phyloP scores from a whole-genome alignment of 1,140 invertebrate species.

The Calliphora vicina region DNA sequence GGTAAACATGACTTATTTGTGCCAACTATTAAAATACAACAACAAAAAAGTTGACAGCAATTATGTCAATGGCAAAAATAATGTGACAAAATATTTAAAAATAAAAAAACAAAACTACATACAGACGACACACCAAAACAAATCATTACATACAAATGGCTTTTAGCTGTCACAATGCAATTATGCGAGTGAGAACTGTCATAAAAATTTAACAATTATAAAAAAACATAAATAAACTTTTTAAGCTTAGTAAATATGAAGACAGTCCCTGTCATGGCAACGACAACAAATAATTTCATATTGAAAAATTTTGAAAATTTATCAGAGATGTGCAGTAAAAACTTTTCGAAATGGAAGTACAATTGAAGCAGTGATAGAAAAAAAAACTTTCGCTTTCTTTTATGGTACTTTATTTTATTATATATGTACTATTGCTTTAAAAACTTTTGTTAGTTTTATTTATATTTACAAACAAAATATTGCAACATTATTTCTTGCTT shows the following conservation, averaged over 20 bases:
- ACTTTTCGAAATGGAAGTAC: no score
- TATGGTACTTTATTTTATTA: no score
- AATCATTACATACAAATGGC: not conserved
- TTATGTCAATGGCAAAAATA: not conserved
- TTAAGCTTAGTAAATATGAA: not conserved
- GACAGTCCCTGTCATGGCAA: no score
- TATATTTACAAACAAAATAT: no score
- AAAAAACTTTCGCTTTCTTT: no score
- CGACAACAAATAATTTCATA: no score
- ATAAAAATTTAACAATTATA: not conserved
- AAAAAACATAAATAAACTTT: not conserved
- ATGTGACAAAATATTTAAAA: not conserved
- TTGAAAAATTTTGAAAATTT: no score
- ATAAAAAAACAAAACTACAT: not conserved
- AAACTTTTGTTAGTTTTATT: no score
- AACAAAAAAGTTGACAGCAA: not conserved
- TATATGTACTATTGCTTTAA: no score
- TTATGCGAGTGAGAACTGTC: not conserved
- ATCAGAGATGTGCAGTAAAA: no score
- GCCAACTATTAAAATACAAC: not conserved
- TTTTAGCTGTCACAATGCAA: not conserved
- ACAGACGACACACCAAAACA: not conserved
- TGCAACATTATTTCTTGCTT: no score
- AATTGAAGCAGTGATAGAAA: no score
- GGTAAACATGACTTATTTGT: not conserved